A percentile compares a stretch with the other conserved stretches of the same genome.
phyloP scores from a whole-genome alignment of 2,888 invertebrate genomes.

The Parochlus steinenii region DNA sequence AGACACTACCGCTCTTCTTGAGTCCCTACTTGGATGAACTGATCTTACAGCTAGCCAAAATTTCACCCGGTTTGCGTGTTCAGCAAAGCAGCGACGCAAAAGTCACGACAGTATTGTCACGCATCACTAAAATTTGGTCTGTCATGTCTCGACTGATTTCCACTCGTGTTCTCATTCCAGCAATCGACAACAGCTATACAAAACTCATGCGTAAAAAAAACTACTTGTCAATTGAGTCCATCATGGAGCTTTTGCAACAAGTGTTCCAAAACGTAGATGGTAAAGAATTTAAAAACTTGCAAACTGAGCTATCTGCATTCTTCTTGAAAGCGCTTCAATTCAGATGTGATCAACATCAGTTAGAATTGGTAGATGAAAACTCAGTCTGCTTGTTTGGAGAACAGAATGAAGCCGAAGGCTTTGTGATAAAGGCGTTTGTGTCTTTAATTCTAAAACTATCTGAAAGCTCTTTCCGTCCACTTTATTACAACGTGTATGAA shows the following conservation, averaged over 20 bases:
- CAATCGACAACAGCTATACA: conserved; percentile 46
- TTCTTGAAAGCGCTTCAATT: conserved; percentile 58
- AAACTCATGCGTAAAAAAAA: conserved; percentile 39
- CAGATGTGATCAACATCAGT: conserved; percentile 35
- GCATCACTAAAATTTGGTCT: conserved; percentile 42
- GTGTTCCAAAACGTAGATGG: conserved; percentile 46
- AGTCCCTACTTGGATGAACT: conserved; percentile 69
- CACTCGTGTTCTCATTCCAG: conserved; percentile 59
- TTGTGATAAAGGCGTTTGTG: conserved; percentile 61
- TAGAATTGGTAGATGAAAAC: conserved; percentile 23
- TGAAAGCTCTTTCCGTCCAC: conserved; percentile 73
- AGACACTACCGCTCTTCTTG: conserved; percentile 64
- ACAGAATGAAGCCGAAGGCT: conserved; percentile 48
- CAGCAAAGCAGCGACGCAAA: conserved; percentile 28
- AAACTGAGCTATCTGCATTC: conserved; percentile 52
- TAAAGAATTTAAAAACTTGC: conserved; percentile 45
- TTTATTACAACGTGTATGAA: conserved; percentile 72
- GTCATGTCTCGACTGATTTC: conserved; percentile 53
- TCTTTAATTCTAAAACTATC: conserved; percentile 72
- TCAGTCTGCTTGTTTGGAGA: too few relatives aligned
- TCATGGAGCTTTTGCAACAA: conserved; percentile 62
- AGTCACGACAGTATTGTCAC: conserved; percentile 36
- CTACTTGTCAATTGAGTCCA: conserved; percentile 43
- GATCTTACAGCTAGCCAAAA: conserved; percentile 42
- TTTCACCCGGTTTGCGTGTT: conserved; percentile 36